Base-by-base conservation (phyloP, 2,888 invertebrate genomes). In the Cepaea hortensis region DNA sequence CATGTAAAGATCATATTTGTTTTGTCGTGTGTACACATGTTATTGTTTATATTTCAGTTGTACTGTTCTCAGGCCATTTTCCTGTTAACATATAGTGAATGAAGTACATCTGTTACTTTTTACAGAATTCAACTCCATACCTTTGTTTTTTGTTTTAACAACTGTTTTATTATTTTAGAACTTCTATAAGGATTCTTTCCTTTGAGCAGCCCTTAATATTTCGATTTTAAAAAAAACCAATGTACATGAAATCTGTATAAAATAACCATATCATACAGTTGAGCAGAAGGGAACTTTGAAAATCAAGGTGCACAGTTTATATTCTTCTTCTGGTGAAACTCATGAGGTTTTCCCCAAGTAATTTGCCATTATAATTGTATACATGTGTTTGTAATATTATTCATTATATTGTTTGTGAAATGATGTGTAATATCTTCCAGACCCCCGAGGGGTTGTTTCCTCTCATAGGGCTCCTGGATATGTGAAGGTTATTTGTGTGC, bases 311-410 rank as follows among this genome's bases (percentile, higher is more conserved):
- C 86, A 86, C 86, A 86, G 68, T 77, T 82, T 82, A 77, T 35
- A 72, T 61, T 70, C 18, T 61, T 79, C 79, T 86, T 86, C 86
- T 86, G 83, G 86, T 83, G 83, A 79, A 86, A 83, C 86, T 83
- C 35, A n/a, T 86, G 68, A 70, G 23, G 61, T 83, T 86, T 83
- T 83, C 35, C 75, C 75, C 68, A 84, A 76, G 77, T 72, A 85
- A 55, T 86, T 87, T 88, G 88, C 88, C 88, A 88, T 87, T 87
- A 85, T 80, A 76, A 68, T 35, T 83, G 61, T 75, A 83, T 85
- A 75, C 84, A 79, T 81, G 81, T 77, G 77, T 55, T 70, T 85
- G 70, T 46, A 85, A 70, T 82, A 65, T 79, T 76, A 72, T 73
- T 55, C 81, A 55, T 48, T 46, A 50, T 70, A 62, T 82, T 81